phyloP scores from a whole-genome alignment of 2,797 vertebrate species.

The Coregonus sp. region DNA sequence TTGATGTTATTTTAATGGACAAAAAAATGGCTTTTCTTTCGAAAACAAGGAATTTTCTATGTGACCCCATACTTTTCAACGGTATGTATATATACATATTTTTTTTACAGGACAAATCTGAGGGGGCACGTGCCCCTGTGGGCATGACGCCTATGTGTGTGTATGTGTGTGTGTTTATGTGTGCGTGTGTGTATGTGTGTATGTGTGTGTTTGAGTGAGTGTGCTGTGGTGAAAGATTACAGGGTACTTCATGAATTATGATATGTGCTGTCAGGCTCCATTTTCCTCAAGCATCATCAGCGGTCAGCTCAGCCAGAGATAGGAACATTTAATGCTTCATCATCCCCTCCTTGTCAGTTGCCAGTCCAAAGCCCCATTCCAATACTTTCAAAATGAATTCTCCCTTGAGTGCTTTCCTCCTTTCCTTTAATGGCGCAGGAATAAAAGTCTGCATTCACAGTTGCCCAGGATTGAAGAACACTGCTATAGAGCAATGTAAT shows the following conservation, averaged over 20 bases:
- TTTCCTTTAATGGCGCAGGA: not conserved
- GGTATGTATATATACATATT: too few relatives aligned
- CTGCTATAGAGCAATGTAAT: not conserved
- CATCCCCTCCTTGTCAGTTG: not conserved
- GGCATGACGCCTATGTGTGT: not conserved
- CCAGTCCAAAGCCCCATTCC: not conserved
- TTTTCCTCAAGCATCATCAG: slow-evolving; percentile 49
- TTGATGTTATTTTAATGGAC: too few relatives aligned
- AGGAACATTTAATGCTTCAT: not conserved
- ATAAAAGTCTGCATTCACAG: not conserved
- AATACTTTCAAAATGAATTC: not conserved
- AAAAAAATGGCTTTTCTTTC: too few relatives aligned
- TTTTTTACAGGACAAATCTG: too few relatives aligned
- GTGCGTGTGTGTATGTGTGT: slow-evolving; percentile 19
- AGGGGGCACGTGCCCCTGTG: too few relatives aligned
- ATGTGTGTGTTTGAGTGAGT: not conserved
- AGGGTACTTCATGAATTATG: slow-evolving; percentile 65
- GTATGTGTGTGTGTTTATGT: not conserved
- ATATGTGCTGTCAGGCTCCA: slow-evolving; percentile 56
- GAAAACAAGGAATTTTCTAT: too few relatives aligned
- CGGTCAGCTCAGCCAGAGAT: slow-evolving; percentile 59
- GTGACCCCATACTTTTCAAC: too few relatives aligned
- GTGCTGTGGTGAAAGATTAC: slow-evolving; percentile 21
- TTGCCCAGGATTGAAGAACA: not conserved
- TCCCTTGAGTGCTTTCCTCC: not conserved